Evolutionary conservation across 2,888 invertebrate genomes (phyloP).

Genomic region (Ophion obscuratus): DNA sequence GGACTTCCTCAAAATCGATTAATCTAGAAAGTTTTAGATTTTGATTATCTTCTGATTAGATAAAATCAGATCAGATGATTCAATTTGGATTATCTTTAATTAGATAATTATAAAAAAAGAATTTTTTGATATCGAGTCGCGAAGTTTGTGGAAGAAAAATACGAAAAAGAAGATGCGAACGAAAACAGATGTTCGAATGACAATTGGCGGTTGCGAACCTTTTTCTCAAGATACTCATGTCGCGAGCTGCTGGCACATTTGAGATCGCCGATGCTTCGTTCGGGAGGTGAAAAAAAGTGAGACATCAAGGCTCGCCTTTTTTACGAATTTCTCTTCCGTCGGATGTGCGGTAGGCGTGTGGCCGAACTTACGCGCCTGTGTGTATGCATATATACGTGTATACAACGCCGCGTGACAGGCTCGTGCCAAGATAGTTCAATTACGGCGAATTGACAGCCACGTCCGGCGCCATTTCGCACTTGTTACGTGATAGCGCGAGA

Average conservation of each 20-base stretch:
- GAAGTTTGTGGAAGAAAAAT: conserved; percentile 76
- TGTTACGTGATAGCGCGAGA: conserved; percentile 4
- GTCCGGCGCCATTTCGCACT: conserved; percentile 56
- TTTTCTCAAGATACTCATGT: conserved; percentile 79
- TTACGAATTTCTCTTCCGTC: conserved; percentile 11
- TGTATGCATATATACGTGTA: background rate
- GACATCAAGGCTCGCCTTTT: conserved; percentile 2
- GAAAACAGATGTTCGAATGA: background rate
- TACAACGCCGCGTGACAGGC: conserved; percentile 27
- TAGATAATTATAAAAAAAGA: too few species aligned
- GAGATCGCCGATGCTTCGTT: conserved; percentile 30
- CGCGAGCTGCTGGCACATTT: conserved; percentile 58
- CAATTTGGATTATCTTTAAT: too few species aligned
- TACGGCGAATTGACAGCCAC: conserved; percentile 56
- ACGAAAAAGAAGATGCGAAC: background rate
- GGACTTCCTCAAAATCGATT: conserved; percentile 91
- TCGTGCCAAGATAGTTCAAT: conserved; percentile 38
- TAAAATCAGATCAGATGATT: too few species aligned
- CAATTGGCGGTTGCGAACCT: conserved; percentile 67
- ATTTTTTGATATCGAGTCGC: background rate
- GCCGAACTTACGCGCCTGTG: background rate
- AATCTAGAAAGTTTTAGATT: conserved; percentile 85
- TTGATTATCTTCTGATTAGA: too few species aligned
- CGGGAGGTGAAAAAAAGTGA: conserved; percentile 3
- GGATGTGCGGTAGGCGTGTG: conserved; percentile 56